Evolutionary conservation across 1,140 invertebrate genomes (phyloP).

Genomic region (Chelonus insularis): DNA sequence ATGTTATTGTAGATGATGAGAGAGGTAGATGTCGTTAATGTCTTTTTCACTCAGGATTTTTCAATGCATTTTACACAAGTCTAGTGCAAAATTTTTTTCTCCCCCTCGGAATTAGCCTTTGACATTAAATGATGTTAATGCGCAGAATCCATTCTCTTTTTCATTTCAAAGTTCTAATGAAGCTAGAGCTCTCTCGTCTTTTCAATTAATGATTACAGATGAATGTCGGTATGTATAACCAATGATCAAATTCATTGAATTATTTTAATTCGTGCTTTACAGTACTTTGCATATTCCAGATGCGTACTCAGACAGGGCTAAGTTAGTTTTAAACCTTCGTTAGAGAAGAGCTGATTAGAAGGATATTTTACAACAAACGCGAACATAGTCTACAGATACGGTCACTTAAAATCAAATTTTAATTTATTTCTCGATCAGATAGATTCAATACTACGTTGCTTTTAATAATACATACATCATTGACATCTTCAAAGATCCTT

Average conservation of each 20-base stretch:
- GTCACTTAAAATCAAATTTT: not conserved
- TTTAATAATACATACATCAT: slow-evolving; percentile 9
- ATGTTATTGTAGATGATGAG: not conserved
- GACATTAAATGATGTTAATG: not conserved
- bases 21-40: not conserved
- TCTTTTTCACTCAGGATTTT: not conserved
- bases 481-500: not conserved
- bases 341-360: slow-evolving; percentile 13
- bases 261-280: not conserved
- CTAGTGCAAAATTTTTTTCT: not conserved
- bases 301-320: not conserved
- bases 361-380: not conserved
- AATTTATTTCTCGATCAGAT: slow-evolving; percentile 4
- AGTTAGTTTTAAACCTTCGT: slow-evolving; percentile 6
- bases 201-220: not conserved
- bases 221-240: not conserved
- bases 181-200: slow-evolving; percentile 3
- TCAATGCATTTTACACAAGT: not conserved
- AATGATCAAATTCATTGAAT: slow-evolving; percentile 9
- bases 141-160: not conserved
- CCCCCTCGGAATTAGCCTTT: not conserved
- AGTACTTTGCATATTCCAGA: slow-evolving; percentile 7
- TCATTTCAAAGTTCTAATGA: slow-evolving; percentile 4
- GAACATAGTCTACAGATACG: not conserved
- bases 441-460: not conserved